Evolutionary conservation across 2,113 vertebrate genomes (phyloP).

Genomic region (Menidia beryllina): DNA sequence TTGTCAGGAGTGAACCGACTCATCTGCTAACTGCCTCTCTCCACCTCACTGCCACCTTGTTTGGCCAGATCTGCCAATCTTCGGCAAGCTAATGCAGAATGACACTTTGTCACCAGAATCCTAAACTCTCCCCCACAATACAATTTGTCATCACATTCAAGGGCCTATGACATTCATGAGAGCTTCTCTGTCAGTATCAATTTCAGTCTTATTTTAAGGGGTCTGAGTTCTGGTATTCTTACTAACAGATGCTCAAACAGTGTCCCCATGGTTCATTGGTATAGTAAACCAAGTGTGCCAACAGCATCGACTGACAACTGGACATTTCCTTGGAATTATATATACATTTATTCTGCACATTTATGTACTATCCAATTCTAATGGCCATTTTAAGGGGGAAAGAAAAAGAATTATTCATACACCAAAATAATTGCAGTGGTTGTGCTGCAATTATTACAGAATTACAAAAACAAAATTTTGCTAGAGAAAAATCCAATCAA

Average conservation of each 20-base stretch:
- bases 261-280: conserved; percentile 54
- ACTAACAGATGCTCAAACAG: conserved; percentile 54
- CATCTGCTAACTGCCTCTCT: conserved; percentile 50
- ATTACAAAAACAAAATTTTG: conserved; percentile 33
- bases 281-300: conserved; percentile 8
- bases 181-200: conserved; percentile 57
- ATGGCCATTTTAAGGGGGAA: background rate
- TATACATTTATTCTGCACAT: conserved; percentile 16
- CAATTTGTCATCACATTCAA: conserved; percentile 74
- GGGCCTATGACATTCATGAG: conserved; percentile 73
- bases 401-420: background rate
- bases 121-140: conserved; percentile 68
- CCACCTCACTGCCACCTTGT: conserved; percentile 70
- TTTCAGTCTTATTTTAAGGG: conserved; percentile 67
- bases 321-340: conserved; percentile 14
- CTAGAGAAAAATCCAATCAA: conserved; percentile 60
- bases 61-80: conserved; percentile 67
- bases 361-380: background rate
- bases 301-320: conserved; percentile 36
- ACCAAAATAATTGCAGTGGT: conserved; percentile 13
- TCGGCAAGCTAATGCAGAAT: conserved; percentile 68
- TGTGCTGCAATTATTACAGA: conserved; percentile 17
- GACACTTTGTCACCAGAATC: conserved; percentile 73
- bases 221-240: conserved; percentile 38
- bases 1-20: conserved; percentile 48